A percentile compares a stretch with the other conserved stretches of the same genome.
phyloP scores from a whole-genome alignment of 2,113 vertebrate species.

The Muscicapa adusta region DNA sequence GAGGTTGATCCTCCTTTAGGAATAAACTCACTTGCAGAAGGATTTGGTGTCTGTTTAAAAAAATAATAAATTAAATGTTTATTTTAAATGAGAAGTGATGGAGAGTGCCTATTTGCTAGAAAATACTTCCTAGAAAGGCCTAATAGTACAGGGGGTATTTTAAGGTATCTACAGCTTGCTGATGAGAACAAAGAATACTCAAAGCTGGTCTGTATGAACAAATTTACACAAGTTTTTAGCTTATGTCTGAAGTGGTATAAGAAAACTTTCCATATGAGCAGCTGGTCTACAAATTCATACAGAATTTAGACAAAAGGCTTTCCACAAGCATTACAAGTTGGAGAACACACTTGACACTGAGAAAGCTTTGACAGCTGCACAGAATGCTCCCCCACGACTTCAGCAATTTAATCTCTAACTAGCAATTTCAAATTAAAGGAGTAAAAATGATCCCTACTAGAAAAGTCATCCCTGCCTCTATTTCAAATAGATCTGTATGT shows the following conservation, averaged over 20 bases:
- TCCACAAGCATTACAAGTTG: neutral
- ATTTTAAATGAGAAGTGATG: neutral
- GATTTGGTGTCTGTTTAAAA: slow-evolving; percentile 92
- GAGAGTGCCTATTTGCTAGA: neutral
- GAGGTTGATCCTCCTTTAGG: slow-evolving; percentile 91
- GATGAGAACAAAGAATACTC: neutral
- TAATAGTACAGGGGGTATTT: neutral
- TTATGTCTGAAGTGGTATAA: neutral
- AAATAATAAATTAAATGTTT: slow-evolving; percentile 59
- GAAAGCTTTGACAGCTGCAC: neutral
- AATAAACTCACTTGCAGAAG: slow-evolving; percentile 95
- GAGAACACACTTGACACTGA: neutral
- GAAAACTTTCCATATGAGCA: neutral
- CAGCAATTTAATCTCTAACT: neutral
- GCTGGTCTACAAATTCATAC: neutral
- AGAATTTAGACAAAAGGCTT: neutral
- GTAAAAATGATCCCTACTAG: neutral
- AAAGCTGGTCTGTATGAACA: neutral
- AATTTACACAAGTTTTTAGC: neutral
- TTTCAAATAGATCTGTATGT: neutral
- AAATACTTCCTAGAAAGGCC: neutral
- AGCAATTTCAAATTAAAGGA: slow-evolving; percentile 34
- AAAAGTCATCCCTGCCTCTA: neutral
- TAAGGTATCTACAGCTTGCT: neutral
- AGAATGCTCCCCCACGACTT: neutral